Evolutionary conservation across 2,888 invertebrate species (phyloP), one percentile per base, ranked within the genome.

Genomic region (Psylliodes chrysocephalus): DNA sequence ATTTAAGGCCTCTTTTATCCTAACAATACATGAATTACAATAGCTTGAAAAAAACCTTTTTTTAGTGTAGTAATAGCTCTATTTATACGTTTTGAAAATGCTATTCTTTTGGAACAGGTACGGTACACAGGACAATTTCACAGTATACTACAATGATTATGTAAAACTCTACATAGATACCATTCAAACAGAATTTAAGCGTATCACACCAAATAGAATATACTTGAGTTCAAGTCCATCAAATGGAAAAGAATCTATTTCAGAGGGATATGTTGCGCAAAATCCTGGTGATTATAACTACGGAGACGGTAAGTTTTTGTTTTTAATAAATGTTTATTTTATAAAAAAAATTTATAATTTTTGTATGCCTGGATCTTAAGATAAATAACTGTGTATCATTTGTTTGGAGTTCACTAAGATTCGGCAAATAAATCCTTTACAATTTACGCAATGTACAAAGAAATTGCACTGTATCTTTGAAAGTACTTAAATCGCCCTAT

Each of bases 191-290:
- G 86, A 90, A 30, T 87, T 93, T 0, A 79, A 86, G 22, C 79
- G 82, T 8, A 78, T 89, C 30, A 93, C 93, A 74, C 82, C 85
- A 0, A 85, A 85, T 0, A 84, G 89, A 0, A 65, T 76, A 19
- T 96, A 90, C 78, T 78, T 97, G 3, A 87, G 91, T 0, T 98
- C 98, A 0, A 97, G 97, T 78, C 99, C 99, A 0, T 92, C 93
- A 0, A 96, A 97, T 82, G 97, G 96, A 1, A 77, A 86, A 0
- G 83, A 89, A 73, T 89, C 91, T 0, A 89, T 89, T 70, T 78
- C 83, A 69, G 91, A 95, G 75, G 92, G 91, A 1, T 95, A 90
- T 77, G 85, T 97, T 42, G 89, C 94, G 0, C 67, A 80, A 1
- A 86, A 94, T 81, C 98, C 98, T 0, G 90, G 91, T 69, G 90